phyloP scores from a whole-genome alignment of 1,140 invertebrate species.

The Solenopsis invicta region DNA sequence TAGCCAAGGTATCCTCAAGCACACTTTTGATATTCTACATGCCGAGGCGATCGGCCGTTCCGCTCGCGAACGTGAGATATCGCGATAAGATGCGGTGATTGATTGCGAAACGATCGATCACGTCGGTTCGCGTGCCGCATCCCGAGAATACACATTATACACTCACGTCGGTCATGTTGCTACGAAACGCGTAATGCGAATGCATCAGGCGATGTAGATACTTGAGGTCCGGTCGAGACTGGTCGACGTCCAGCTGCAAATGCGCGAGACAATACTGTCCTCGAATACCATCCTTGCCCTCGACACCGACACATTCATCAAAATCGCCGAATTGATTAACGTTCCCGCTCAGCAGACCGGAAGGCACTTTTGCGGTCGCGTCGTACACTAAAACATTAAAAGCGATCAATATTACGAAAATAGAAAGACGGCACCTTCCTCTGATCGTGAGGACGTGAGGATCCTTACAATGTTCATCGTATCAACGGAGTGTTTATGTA shows the following conservation, averaged over 20 bases:
- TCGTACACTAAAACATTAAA: slow-evolving; percentile 88
- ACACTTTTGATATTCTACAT: slow-evolving; percentile 20
- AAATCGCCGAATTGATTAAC: slow-evolving; percentile 90
- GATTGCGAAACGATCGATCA: slow-evolving; percentile 44
- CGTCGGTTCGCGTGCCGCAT: not conserved
- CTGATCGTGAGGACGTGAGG: too few species aligned
- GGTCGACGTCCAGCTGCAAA: slow-evolving; percentile 87
- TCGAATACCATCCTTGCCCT: slow-evolving; percentile 83
- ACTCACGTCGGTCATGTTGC: slow-evolving; percentile 90
- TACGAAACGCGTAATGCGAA: slow-evolving; percentile 89
- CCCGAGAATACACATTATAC: slow-evolving; percentile 70
- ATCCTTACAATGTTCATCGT: not conserved
- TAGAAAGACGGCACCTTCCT: not conserved
- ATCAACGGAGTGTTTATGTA: not conserved
- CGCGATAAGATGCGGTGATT: not conserved
- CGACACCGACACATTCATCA: slow-evolving; percentile 88
- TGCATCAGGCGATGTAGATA: slow-evolving; percentile 88
- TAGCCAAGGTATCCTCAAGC: not conserved
- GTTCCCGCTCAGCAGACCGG: slow-evolving; percentile 89
- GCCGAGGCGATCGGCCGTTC: not conserved
- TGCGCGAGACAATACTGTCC: slow-evolving; percentile 90
- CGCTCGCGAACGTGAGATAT: slow-evolving; percentile 19
- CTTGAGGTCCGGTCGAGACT: slow-evolving; percentile 86
- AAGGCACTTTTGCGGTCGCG: slow-evolving; percentile 88
- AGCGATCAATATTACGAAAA: slow-evolving; percentile 15